These are phyloP conservation scores for Rhincodon typus DNA, from an alignment of 2,797 vertebrate species.

Conservation along the genomic window DNA sequence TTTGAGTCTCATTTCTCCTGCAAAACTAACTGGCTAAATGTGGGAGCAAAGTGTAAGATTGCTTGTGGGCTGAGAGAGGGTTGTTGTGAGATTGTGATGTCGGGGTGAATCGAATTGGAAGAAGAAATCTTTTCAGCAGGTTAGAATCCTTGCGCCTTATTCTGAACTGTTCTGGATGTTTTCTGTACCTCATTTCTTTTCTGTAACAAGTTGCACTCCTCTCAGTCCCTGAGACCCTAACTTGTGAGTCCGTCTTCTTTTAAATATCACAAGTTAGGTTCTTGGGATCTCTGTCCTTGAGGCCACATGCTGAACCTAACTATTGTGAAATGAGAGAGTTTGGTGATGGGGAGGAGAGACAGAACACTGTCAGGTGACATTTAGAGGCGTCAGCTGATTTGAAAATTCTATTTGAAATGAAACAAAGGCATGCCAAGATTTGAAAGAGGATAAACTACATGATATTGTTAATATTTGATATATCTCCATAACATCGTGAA, in stretches of 20 bases:
- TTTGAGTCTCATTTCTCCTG: not conserved
- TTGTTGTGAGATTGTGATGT: conserved; percentile 40
- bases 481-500: not conserved
- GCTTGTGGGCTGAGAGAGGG: not conserved
- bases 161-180: not conserved
- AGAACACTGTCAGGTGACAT: conserved; percentile 9
- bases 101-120: conserved; percentile 39
- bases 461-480: not conserved
- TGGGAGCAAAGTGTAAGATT: not conserved
- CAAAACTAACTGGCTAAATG: not conserved
- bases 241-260: too few species aligned
- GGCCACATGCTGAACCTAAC: too few species aligned
- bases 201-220: conserved; percentile 66
- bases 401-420: conserved; percentile 5
- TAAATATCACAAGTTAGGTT: too few species aligned
- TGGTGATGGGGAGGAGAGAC: not conserved
- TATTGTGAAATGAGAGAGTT: conserved; percentile 1
- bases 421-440: not conserved
- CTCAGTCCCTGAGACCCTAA: conserved; percentile 99
- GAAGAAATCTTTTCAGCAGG: not conserved
- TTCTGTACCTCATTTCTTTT: conserved; percentile 43
- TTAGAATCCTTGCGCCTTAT: conserved; percentile 1
- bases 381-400: conserved; percentile 18
- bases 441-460: not conserved
- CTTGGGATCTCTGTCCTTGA: too few species aligned